Base-by-base conservation (phyloP, 2,113 vertebrate species). In the Ariopsis seemanni region DNA sequence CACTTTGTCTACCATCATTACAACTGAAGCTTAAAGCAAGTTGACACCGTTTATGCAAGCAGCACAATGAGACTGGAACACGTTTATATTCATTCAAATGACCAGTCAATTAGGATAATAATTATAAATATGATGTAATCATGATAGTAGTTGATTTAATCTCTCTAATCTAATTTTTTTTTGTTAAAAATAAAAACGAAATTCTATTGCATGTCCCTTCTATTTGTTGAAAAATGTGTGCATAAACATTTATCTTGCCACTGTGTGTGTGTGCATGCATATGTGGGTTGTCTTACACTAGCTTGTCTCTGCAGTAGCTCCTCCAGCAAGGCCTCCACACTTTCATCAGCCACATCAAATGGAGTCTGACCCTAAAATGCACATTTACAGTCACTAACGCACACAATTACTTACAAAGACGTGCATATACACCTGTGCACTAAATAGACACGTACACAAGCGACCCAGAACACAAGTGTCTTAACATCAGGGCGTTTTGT, bases 311-410 rank as follows among this genome's bases (percentile, higher is more conserved):
- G 94, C 52, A 93, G 93, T 84, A 98, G 92, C 48, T 98, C 97
- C 85, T 97, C 95, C 88, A 98, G 89, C 67, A 97, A 93, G 30
- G 92, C 91, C 65, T 93, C 93, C 17, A 97, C 93, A 0, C 95
- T 97, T 87, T 98, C 97, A 34, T 97, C 97, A 0, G 97, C 96
- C 12, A 98, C 95, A 88, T 98, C 97, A 86, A 96, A 96, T 0
- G 97, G 96, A 2, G 96, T 96, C 92, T 98, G 97, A 83, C 97
- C 97, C 97, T 98, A 82, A 65, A 87, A 78, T n/a, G 62, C 79
- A 74, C 34, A 82, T 17, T 69, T 80, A 8, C 60, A 48, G 17
- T 71, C 20, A 69, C 9, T 55, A 58, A 81, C 48, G 12, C 6
- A 55, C 8, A 34, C 53, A 57, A 57, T 30, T 57, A 55, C 52